Base-by-base conservation (phyloP, 2,888 invertebrate genomes). In the Eilema sororculum region DNA sequence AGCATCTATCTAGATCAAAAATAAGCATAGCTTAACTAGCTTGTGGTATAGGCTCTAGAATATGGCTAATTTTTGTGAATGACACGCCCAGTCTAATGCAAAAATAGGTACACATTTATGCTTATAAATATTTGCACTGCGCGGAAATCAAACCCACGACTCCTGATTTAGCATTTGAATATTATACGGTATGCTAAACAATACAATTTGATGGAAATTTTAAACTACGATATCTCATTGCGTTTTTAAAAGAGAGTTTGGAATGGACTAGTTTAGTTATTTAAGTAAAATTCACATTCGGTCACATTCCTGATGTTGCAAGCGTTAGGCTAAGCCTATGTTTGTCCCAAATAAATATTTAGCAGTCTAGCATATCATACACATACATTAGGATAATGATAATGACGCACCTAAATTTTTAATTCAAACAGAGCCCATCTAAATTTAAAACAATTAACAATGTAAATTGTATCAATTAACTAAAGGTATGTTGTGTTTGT, bases 381-480 rank as follows among this genome's bases (percentile, higher is more conserved):
- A 62, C 4, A 25, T 41, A 62, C 41, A 52, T 52, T 52, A 64
- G 25, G 46, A 64, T 63, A 63, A 16, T 33, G 46, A 64, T 63
- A 63, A 16, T 33, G 28, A 65, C 33, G 24, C 72, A 71, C 62
- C 75, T 76, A 73, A 56, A 79, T 84, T 82, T 74, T 63, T 30
- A 52, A 84, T 83, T 85, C 84, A 74, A 52, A 66, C 64, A 72
- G 65, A 74, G 84, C 80, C 62, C 62, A 25, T 63, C 12, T 30
- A 37, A 28, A 67, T 73, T 78, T 69, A 75, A 80, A 83, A 68
- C 78, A 81, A 84, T 85, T 80, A 76, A 79, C 82, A 83, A 82
- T 83, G 79, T 82, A 81, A 84, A 86, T 84, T 83, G 81, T 77
- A 72, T 77, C 80, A 84, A 78, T 82, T 77, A 81, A 76, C 68